Conservation (phyloP, 2,113 vertebrate genomes). For the Notothenia coriiceps region DNA sequence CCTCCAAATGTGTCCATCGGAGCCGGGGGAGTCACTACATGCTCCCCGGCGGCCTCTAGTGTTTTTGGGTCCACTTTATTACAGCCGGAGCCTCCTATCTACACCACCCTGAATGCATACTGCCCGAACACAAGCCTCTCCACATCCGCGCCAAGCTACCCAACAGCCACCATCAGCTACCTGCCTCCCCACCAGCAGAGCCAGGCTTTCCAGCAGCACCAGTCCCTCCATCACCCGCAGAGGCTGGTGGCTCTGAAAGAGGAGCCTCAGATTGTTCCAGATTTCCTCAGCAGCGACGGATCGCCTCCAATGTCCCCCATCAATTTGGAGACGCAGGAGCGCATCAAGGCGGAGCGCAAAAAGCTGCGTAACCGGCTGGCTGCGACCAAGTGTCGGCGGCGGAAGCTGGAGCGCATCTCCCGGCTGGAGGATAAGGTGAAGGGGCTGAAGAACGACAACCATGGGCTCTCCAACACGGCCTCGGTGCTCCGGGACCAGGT, state of each 20-base stretch:
- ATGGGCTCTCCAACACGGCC: conserved; percentile 90
- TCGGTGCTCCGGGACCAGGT: conserved; percentile 92
- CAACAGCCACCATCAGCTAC: conserved; percentile 84
- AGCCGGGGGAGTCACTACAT: conserved; percentile 83
- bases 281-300: conserved; percentile 88
- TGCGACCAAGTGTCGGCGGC: conserved; percentile 92
- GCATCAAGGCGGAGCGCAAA: conserved; percentile 93
- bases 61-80: conserved; percentile 85
- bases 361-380: conserved; percentile 91
- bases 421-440: conserved; percentile 95
- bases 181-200: conserved; percentile 87
- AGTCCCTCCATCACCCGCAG: conserved; percentile 61
- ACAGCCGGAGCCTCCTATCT: conserved; percentile 90
- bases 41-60: conserved; percentile 83
- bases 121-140: conserved; percentile 82
- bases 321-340: conserved; percentile 92
- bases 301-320: conserved; percentile 92
- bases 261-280: conserved; percentile 92
- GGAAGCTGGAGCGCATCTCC: conserved; percentile 94
- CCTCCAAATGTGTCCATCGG: conserved; percentile 92
- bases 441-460: conserved; percentile 91
- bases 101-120: conserved; percentile 92
- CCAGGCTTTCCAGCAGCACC: conserved; percentile 81
- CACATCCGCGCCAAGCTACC: conserved; percentile 83
- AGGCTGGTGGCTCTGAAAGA: conserved; percentile 88